These are phyloP conservation scores for Acridotheres tristis DNA, from an alignment of 2,797 vertebrate species.

Conservation along the genomic window DNA sequence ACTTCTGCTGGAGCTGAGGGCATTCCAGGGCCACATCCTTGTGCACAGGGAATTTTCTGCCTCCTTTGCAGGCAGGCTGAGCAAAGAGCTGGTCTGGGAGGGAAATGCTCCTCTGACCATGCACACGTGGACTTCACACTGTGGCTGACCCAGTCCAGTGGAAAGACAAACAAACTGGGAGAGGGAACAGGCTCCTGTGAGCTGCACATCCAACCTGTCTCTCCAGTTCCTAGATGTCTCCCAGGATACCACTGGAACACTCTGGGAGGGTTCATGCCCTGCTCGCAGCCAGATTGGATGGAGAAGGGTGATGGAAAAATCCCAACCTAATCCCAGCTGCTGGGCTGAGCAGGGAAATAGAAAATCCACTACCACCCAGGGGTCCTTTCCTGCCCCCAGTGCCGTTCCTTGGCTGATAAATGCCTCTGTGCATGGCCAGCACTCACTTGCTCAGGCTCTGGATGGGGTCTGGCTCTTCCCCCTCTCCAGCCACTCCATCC, in stretches of 20 bases:
- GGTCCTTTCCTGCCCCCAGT: not conserved
- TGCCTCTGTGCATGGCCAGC: fast-evolving
- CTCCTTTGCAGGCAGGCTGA: not conserved
- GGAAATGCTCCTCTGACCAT: not conserved
- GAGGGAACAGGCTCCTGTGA: not conserved
- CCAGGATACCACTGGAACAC: fast-evolving
- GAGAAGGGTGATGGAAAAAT: not conserved
- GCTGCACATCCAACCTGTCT: not conserved
- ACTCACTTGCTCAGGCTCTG: not conserved
- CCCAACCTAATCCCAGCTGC: not conserved
- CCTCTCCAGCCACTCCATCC: not conserved
- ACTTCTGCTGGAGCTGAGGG: fast-evolving
- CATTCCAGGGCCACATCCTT: not conserved
- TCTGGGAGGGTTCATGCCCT: not conserved
- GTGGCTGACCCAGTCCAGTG: not conserved
- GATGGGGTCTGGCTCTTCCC: not conserved
- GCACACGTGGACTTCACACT: fast-evolving
- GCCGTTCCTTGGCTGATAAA: not conserved
- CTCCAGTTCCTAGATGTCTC: not conserved
- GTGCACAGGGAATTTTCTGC: not conserved
- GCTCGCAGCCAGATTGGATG: not conserved
- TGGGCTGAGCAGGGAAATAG: not conserved
- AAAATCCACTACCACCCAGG: fast-evolving
- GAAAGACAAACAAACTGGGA: not conserved
- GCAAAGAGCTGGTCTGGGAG: not conserved